Percentiles rank a stretch among this genome's conserved stretches.
These are phyloP conservation scores for Polydesmus complanatus DNA, from an alignment of 2,888 invertebrate species.

Conservation along the genomic window DNA sequence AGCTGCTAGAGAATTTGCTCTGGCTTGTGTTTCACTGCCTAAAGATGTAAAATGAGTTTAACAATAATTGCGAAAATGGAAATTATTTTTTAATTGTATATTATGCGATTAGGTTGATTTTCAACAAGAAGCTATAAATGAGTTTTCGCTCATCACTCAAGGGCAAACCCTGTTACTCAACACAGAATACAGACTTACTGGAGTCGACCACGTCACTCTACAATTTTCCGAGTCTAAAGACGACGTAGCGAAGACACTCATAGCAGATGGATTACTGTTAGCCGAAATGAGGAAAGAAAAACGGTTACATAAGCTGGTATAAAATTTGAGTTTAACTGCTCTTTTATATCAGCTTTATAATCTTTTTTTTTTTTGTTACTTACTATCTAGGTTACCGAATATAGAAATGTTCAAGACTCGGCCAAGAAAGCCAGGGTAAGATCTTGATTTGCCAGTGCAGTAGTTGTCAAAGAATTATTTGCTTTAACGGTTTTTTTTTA, in stretches of 20 bases:
- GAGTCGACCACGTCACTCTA: conserved; percentile 24
- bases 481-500: conserved; percentile 9
- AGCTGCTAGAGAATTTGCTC: conserved; percentile 68
- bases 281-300: conserved; percentile 68
- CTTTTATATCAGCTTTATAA: too few species aligned
- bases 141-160: conserved; percentile 48
- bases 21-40: conserved; percentile 74
- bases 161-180: conserved; percentile 69
- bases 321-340: background rate
- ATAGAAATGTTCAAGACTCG: conserved; percentile 67
- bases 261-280: conserved; percentile 71
- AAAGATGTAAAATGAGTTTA: conserved; percentile 48
- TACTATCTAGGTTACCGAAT: conserved; percentile 50
- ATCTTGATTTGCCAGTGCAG: background rate
- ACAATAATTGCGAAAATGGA: background rate
- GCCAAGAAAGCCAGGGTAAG: conserved; percentile 56
- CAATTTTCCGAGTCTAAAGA: conserved; percentile 36
- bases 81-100: background rate
- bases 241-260: conserved; percentile 60
- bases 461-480: background rate
- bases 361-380: background rate
- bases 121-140: conserved; percentile 54
- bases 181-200: conserved; percentile 55
- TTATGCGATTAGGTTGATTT: conserved; percentile 42
- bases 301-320: conserved; percentile 59